These are phyloP conservation scores for Forbesichthys papilliferus DNA, from an alignment of 2,113 vertebrate species.

Conservation along the genomic window DNA sequence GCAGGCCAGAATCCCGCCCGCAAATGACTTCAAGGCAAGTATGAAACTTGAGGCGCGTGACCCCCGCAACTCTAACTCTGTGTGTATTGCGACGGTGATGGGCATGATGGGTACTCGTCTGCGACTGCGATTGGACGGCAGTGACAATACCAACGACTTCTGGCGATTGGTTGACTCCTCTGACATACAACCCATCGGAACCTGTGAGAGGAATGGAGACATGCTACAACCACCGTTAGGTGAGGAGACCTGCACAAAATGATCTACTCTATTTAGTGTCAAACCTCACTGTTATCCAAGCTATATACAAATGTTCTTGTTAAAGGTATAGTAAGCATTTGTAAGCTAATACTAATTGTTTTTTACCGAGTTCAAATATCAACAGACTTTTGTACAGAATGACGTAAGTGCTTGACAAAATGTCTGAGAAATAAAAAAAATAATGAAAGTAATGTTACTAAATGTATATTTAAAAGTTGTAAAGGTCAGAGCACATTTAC, in stretches of 20 bases:
- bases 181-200: slow-evolving; percentile 93
- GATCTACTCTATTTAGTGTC: not conserved
- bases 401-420: too few species aligned
- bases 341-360: not conserved
- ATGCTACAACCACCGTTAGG: slow-evolving; percentile 96
- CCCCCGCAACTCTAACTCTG: slow-evolving; percentile 89
- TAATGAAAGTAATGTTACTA: too few species aligned
- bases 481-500: too few species aligned
- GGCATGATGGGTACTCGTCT: slow-evolving; percentile 89
- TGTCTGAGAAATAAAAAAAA: too few species aligned
- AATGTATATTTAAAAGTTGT: too few species aligned
- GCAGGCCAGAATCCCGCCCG: slow-evolving; percentile 87
- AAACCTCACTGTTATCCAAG: not conserved
- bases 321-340: not conserved
- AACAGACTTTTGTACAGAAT: too few species aligned
- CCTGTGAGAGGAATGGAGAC: slow-evolving; percentile 90
- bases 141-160: slow-evolving; percentile 96
- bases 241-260: slow-evolving; percentile 53
- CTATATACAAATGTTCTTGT: not conserved
- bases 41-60: slow-evolving; percentile 96
- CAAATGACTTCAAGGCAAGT: slow-evolving; percentile 92
- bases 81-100: slow-evolving; percentile 94
- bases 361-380: too few species aligned
- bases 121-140: slow-evolving; percentile 88
- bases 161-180: slow-evolving; percentile 93